Percentiles rank a stretch among this genome's conserved stretches.
phyloP scores from a whole-genome alignment of 2,113 vertebrate species.

The Puffinus mauretanicus region DNA sequence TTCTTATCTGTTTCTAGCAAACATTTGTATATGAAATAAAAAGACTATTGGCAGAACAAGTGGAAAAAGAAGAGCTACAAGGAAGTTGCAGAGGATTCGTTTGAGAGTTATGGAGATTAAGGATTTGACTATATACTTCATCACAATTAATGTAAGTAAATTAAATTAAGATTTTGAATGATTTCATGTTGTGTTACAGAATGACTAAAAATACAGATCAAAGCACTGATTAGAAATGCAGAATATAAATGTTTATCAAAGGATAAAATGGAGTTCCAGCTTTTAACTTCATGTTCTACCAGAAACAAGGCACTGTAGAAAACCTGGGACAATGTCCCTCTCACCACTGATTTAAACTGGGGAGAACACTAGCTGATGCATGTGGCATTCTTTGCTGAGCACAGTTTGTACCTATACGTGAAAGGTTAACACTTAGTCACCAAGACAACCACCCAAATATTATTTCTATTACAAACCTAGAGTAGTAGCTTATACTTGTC shows the following conservation, averaged over 20 bases:
- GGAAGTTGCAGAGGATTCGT: not conserved
- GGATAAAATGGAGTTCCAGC: not conserved
- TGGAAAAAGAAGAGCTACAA: not conserved
- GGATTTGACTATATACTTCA: not conserved
- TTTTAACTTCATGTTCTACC: not conserved
- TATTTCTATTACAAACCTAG: slow-evolving; percentile 3
- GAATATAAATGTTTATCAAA: not conserved
- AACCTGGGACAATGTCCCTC: not conserved
- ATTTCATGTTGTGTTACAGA: not conserved
- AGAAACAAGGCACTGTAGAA: not conserved
- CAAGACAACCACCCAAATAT: slow-evolving; percentile 55
- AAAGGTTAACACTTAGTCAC: slow-evolving; percentile 23
- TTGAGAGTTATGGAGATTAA: not conserved
- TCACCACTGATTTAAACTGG: not conserved
- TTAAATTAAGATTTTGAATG: not conserved
- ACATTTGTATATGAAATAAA: not conserved
- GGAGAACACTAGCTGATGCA: not conserved
- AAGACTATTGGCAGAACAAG: not conserved
- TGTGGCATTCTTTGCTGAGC: not conserved
- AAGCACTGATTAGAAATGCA: not conserved
- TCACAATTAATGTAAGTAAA: not conserved
- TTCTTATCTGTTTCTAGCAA: not conserved
- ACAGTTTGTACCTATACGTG: slow-evolving; percentile 39
- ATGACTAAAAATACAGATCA: not conserved
- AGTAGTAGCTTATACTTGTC: slow-evolving; percentile 45